Evolutionary conservation across 2,888 invertebrate genomes (phyloP), one percentile per base, ranked within the genome.

Genomic region (Melanostoma scalare): DNA sequence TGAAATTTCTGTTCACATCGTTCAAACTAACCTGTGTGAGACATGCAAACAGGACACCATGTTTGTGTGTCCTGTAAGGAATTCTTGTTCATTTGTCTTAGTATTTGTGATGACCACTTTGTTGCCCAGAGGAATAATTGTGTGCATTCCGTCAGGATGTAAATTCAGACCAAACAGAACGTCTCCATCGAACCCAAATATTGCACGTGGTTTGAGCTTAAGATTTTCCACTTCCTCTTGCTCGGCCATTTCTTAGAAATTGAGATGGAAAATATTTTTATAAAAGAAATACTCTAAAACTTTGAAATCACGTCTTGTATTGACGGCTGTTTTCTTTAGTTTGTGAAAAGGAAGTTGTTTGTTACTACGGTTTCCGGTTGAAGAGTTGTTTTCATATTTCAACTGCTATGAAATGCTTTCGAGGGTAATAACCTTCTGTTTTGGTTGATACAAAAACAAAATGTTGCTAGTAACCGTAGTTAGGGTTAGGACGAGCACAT

Each of bases 21-120:
- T 20, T 20, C 2, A 31, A 40, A 6, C 80, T 78, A 84, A 89
- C 89, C 91, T 92, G 0, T 93, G 92, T 6, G 98, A 98, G 8
- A 97, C 90, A 58, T 95, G 95, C 31, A 97, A 92, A 2, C 96
- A 93, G 0, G 96, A 95, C 58, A 97, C 94, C 36, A 94, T 93
- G 89, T 96, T 96, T 0, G 95, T 94, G 87, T 97, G 97, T 0
- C 96, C 97, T 31, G 94, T 93, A 35, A 97, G 92, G 89, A 96
- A 96, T 73, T 91, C 90, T 92, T 96, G 96, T 87, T 94, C 93
- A 88, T 95, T 95, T 0, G 94, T 93, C 63, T 92, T 92, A 52
- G 92, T 92, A 92, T 95, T 94, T 86, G 94, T 94, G 63, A 96
- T 94, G 56, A 94, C 94, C 3, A 96, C 94, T 90, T 96, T 96